Evolutionary conservation across 2,797 vertebrate species (phyloP).

Genomic region (Alcedo atthis): DNA sequence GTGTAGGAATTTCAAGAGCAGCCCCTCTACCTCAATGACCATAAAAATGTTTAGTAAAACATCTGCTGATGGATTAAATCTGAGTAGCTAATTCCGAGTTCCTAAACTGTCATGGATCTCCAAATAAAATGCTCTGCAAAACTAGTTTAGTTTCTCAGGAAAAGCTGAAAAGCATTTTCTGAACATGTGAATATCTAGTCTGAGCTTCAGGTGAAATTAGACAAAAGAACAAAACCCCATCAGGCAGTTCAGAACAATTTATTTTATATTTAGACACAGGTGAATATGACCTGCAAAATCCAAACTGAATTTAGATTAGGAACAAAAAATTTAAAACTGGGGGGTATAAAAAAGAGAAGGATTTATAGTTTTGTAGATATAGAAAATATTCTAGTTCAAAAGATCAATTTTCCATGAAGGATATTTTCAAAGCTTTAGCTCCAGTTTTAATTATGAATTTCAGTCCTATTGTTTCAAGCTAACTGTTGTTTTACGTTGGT

Average conservation of each 20-base stretch:
- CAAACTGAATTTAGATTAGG: not conserved
- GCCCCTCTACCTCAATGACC: not conserved
- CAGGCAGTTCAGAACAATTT: not conserved
- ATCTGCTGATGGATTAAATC: not conserved
- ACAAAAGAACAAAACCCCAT: not conserved
- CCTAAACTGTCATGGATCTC: not conserved
- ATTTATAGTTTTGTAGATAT: not conserved
- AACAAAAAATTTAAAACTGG: not conserved
- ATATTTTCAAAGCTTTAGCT: not conserved
- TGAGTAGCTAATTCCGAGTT: not conserved
- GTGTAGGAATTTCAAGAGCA: not conserved
- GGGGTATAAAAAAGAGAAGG: not conserved
- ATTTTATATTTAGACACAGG: not conserved
- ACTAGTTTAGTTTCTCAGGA: not conserved
- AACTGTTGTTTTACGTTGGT: not conserved
- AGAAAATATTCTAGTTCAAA: not conserved
- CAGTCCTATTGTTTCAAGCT: not conserved
- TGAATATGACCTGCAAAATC: not conserved
- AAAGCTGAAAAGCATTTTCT: not conserved
- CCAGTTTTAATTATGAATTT: not conserved
- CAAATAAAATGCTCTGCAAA: not conserved
- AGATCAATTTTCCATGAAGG: not conserved
- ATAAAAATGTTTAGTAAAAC: not conserved
- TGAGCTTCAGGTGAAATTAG: not conserved
- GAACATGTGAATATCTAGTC: not conserved